Evolutionary conservation across 1,140 invertebrate species (phyloP).

Genomic region (Drosophila sp.): DNA sequence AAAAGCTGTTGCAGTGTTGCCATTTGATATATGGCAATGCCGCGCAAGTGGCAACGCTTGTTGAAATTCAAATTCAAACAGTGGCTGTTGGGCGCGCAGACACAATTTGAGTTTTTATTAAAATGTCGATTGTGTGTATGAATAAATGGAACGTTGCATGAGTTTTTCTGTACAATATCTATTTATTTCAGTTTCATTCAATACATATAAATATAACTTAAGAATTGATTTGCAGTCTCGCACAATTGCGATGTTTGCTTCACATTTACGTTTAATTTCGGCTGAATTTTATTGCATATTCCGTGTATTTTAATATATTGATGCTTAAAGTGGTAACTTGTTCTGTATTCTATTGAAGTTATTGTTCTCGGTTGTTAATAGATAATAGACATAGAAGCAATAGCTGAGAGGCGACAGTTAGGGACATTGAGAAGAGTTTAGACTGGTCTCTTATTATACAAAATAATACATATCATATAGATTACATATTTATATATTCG

Average conservation of each 20-base stretch:
- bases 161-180: constrained; percentile 73
- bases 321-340: constrained; percentile 36
- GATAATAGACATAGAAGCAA: constrained; percentile 19
- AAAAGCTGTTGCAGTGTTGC: too few species aligned
- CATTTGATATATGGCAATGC: not conserved
- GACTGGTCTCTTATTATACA: constrained; percentile 49
- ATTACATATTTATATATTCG: constrained; percentile 53
- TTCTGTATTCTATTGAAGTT: constrained; percentile 45
- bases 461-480: constrained; percentile 71
- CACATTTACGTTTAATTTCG: constrained; percentile 2
- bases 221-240: constrained; percentile 10
- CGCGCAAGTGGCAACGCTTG: not conserved
- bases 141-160: constrained; percentile 14
- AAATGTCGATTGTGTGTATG: not conserved
- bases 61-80: not conserved
- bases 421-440: not conserved
- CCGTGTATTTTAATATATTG: constrained; percentile 44
- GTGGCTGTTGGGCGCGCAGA: not conserved
- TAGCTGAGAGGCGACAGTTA: not conserved
- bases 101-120: not conserved
- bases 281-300: constrained; percentile 21
- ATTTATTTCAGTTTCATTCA: constrained; percentile 61
- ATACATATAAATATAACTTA: constrained; percentile 9
- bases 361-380: constrained; percentile 38
- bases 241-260: not conserved